Percentiles rank a stretch among this genome's conserved stretches.
phyloP scores from a whole-genome alignment of 2,113 vertebrate species.

The Nyctereutes procyonoides region DNA sequence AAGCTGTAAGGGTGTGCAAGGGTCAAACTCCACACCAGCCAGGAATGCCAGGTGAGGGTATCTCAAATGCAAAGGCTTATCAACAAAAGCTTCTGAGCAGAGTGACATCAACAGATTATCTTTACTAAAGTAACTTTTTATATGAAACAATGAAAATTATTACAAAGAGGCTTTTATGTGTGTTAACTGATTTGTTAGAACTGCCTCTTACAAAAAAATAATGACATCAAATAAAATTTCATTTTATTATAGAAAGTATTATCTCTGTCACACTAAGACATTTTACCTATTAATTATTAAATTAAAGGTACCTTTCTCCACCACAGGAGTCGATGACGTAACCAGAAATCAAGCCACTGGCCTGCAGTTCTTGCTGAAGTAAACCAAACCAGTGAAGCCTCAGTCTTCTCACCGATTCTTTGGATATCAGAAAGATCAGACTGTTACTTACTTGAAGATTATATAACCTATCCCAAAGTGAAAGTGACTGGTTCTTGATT shows the following conservation, averaged over 20 bases:
- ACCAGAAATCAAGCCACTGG: slow-evolving; percentile 98
- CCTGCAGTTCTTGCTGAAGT: slow-evolving; percentile 93
- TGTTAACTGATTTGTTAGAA: not conserved
- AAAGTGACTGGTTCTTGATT: not conserved
- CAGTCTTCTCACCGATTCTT: slow-evolving; percentile 92
- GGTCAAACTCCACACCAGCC: not conserved
- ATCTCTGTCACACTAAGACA: not conserved
- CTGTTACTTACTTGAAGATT: slow-evolving; percentile 82
- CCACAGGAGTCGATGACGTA: slow-evolving; percentile 95
- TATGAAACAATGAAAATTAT: not conserved
- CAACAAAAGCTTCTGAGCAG: not conserved
- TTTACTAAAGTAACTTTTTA: not conserved
- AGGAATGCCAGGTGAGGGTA: not conserved
- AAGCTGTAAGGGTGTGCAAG: not conserved
- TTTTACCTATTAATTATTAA: not conserved
- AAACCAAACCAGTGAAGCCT: slow-evolving; percentile 95
- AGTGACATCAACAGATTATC: not conserved
- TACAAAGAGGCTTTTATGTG: not conserved
- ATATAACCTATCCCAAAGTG: slow-evolving; percentile 44
- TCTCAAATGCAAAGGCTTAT: not conserved
- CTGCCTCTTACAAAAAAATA: not conserved
- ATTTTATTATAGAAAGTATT: not conserved
- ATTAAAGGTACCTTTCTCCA: slow-evolving; percentile 94
- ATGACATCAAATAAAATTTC: not conserved
- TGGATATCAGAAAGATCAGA: slow-evolving; percentile 79